phyloP scores from a whole-genome alignment of 2,113 vertebrate genomes.

The Puntigrus tetrazona region DNA sequence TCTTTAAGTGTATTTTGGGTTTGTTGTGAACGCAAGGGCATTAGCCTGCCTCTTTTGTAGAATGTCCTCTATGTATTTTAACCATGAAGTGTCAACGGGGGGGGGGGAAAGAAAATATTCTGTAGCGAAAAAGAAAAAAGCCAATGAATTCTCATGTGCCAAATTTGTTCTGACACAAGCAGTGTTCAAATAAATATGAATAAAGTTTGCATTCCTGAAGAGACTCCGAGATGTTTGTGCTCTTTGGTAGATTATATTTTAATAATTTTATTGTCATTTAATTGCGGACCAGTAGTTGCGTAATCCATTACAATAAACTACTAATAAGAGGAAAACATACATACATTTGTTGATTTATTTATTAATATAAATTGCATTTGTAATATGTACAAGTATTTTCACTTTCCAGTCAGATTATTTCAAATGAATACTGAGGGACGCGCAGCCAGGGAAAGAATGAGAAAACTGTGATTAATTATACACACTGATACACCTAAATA shows the following conservation, averaged over 20 bases:
- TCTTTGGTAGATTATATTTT: not conserved
- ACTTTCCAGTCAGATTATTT: conserved; percentile 49
- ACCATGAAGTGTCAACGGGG: not conserved
- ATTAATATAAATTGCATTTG: conserved; percentile 71
- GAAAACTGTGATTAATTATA: not conserved
- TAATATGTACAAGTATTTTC: conserved; percentile 63
- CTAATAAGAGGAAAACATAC: not conserved
- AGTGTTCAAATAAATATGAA: conserved; percentile 70
- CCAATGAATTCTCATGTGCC: conserved; percentile 71
- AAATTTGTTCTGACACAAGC: conserved; percentile 65
- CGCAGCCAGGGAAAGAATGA: conserved; percentile 33
- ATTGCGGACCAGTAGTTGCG: not conserved
- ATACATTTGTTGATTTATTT: conserved; percentile 69
- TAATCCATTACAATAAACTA: conserved; percentile 10
- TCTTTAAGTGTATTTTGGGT: conserved; percentile 24
- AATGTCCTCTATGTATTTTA: conserved; percentile 13
- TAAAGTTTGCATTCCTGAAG: conserved; percentile 72
- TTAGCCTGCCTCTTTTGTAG: not conserved
- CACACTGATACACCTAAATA: conserved; percentile 21
- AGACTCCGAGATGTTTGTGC: not conserved
- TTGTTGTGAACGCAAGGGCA: conserved; percentile 17
- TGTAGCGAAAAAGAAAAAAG: conserved; percentile 66
- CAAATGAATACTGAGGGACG: conserved; percentile 41
- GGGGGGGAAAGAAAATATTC: conserved; percentile 58
- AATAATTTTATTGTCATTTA: not conserved